Evolutionary conservation across 2,888 invertebrate species (phyloP), one percentile per base, ranked within the genome.

Genomic region (Netelia inedita): DNA sequence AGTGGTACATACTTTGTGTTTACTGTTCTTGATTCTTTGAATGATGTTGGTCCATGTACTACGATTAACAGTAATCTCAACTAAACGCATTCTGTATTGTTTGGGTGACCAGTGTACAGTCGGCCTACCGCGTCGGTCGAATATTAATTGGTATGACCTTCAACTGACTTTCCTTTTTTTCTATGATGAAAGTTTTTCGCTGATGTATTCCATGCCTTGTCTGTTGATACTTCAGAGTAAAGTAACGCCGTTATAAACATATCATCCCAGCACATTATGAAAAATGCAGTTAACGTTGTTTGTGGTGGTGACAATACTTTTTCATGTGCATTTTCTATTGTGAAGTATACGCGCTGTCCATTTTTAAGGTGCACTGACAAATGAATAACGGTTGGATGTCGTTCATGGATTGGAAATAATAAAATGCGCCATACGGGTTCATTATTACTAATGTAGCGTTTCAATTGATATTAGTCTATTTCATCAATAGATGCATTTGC

Each of bases 181-280:
- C 21, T 43, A 19, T 8, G 0, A 8, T 11, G 2, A 19, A 19
- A 66, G 2, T 16, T 11, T 35, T 43, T 2, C 8, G 28, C 28
- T 28, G 28, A 28, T 28, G 28, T 43, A 50, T 79, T 83, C 86
- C 85, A 88, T 28, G 86, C 86, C 79, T 83, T 88, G 66, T 88
- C 88, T 11, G 46, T 61, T 23, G 89, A 88, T 14, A 90, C 83
- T 50, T 89, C 28, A 35, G 69, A 75, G 84, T 93, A 92, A 14
- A 92, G 82, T 72, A 91, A 82, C n/a, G 92, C 92, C 88, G 86
- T 89, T 73, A 92, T 92, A 87, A 92, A 92, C 28, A 61, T 79
- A 78, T 92, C 91, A 63, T 50, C 87, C 88, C 89, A 66, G 75
- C 92, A 93, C 8, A 92, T 85, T 41, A 79, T 43, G 75, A 93